Evolutionary conservation across 2,888 invertebrate species (phyloP).

Genomic region (Standfussiana lucernea): DNA sequence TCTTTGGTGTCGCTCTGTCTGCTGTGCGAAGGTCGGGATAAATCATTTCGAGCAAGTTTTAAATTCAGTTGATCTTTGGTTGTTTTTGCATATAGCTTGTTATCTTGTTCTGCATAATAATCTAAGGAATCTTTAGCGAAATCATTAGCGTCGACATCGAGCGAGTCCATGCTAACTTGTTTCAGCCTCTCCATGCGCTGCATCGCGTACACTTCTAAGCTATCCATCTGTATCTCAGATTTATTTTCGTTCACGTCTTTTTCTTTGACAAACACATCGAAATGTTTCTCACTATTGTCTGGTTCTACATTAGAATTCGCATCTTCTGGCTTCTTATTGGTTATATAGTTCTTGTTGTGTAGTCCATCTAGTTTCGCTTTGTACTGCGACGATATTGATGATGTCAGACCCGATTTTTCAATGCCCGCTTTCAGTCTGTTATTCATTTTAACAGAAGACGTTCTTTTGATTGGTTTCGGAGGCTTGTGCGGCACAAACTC

Average conservation of each 20-base stretch:
- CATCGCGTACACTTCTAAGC: conserved; percentile 90
- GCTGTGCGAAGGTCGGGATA: conserved; percentile 76
- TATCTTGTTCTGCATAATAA: conserved; percentile 87
- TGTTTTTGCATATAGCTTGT: conserved; percentile 79
- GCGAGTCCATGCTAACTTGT: conserved; percentile 88
- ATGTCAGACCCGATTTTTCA: conserved; percentile 84
- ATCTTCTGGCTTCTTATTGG: conserved; percentile 81
- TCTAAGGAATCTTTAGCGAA: conserved; percentile 89
- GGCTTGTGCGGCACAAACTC: conserved; percentile 93
- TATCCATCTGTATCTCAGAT: conserved; percentile 92
- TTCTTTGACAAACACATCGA: conserved; percentile 91
- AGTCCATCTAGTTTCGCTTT: conserved; percentile 89
- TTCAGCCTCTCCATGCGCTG: conserved; percentile 86
- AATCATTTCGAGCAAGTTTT: conserved; percentile 78
- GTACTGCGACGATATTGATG: conserved; percentile 88
- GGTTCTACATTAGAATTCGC: conserved; percentile 84
- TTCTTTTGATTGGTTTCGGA: conserved; percentile 93
- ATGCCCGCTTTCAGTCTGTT: conserved; percentile 87
- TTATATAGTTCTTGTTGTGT: conserved; percentile 85
- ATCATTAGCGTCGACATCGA: conserved; percentile 87
- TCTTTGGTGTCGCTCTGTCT: conserved; percentile 81
- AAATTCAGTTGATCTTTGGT: conserved; percentile 83
- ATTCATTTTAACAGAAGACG: conserved; percentile 92
- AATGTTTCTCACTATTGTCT: conserved; percentile 88
- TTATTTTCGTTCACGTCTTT: conserved; percentile 91